A percentile compares a stretch with the other conserved stretches of the same genome.
phyloP scores from a whole-genome alignment of 2,888 invertebrate genomes.

The Synanthedon andrenaeformis region DNA sequence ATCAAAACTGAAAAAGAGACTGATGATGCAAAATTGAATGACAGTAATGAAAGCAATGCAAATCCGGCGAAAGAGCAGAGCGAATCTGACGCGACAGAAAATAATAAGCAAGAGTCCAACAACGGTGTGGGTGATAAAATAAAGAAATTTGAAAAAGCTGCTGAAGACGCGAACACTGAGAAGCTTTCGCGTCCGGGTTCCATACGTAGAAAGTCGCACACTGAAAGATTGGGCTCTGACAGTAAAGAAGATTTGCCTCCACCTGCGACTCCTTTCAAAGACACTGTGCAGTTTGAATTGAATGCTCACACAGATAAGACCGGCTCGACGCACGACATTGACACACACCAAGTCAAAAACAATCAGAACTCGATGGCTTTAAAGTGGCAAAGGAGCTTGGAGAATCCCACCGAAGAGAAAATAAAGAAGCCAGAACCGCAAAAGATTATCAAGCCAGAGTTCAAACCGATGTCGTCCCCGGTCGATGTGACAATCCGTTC shows the following conservation, averaged over 20 bases:
- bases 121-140: conserved; percentile 65
- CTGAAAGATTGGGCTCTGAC: conserved; percentile 24
- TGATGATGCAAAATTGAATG: conserved; percentile 13
- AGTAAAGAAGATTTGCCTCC: conserved; percentile 36
- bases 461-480: conserved; percentile 51
- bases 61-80: conserved; percentile 10
- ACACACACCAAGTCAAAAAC: conserved; percentile 28
- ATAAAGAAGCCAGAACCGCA: conserved; percentile 46
- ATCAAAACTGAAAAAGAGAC: conserved; percentile 3
- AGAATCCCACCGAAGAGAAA: conserved; percentile 24
- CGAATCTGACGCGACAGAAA: conserved; percentile 8
- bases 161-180: conserved; percentile 44
- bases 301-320: conserved; percentile 15
- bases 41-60: conserved; percentile 5
- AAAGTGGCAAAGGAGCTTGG: conserved; percentile 42
- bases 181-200: conserved; percentile 48
- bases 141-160: conserved; percentile 59
- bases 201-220: conserved; percentile 30
- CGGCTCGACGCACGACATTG: conserved; percentile 11
- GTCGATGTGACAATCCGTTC: conserved; percentile 56
- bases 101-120: conserved; percentile 30
- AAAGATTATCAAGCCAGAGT: conserved; percentile 58
- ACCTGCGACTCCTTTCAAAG: conserved; percentile 47
- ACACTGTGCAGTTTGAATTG: conserved; percentile 37
- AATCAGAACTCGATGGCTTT: conserved; percentile 17